Evolutionary conservation across 2,888 invertebrate species (phyloP).

Genomic region (Macrophya alboannulata): DNA sequence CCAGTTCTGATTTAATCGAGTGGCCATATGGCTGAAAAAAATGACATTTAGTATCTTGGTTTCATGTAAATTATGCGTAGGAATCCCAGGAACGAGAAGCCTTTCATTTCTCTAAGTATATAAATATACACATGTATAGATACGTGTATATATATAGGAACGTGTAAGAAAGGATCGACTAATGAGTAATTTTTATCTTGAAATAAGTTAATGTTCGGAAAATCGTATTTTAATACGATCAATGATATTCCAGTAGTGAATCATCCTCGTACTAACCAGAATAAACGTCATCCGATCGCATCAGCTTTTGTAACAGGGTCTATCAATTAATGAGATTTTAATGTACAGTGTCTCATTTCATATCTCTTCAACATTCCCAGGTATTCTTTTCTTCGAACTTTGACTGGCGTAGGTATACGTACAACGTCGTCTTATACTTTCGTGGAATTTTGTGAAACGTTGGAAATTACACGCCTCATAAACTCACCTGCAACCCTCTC

Average conservation of each 20-base stretch:
- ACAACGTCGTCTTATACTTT: not conserved
- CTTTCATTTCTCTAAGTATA: not conserved
- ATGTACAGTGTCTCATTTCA: slow-evolving; percentile 23
- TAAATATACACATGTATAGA: not conserved
- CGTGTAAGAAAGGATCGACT: not conserved
- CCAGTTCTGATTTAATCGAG: not conserved
- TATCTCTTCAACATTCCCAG: not conserved
- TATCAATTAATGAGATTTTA: slow-evolving; percentile 47
- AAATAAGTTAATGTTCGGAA: slow-evolving; percentile 20
- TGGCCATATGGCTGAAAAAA: not conserved
- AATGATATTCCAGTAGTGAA: not conserved
- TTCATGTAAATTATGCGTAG: not conserved
- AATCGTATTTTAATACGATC: slow-evolving; percentile 35
- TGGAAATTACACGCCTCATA: not conserved
- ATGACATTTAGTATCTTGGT: not conserved
- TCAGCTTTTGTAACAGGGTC: not conserved
- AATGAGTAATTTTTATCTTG: not conserved
- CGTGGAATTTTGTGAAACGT: not conserved
- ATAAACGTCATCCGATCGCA: not conserved
- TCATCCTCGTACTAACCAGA: not conserved
- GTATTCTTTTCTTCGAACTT: slow-evolving; percentile 9
- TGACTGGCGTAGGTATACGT: not conserved
- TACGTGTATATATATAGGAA: not conserved
- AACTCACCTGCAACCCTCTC: not conserved
- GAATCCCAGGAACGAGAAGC: slow-evolving; percentile 12